Conservation (phyloP, 2,888 invertebrate species). For the Priocnemis perturbator region DNA sequence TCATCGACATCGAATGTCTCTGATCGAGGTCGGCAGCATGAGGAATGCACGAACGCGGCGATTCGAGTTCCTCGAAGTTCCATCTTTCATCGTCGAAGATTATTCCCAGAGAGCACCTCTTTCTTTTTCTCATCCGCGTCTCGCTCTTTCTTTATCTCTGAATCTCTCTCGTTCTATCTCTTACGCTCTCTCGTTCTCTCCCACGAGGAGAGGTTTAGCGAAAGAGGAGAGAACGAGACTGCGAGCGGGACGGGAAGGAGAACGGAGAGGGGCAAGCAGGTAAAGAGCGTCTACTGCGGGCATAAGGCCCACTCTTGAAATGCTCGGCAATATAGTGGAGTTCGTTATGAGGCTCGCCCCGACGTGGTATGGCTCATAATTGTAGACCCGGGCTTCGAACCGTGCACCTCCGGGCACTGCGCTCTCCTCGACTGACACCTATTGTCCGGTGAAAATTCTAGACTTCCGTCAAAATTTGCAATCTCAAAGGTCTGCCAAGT, state of each 20-base stretch:
- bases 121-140: neutral
- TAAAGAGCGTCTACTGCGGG: constrained; percentile 49
- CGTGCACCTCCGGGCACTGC: constrained; percentile 65
- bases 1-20: neutral
- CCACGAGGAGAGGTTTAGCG: neutral
- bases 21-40: constrained; percentile 38
- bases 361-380: constrained; percentile 74
- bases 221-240: constrained; percentile 10
- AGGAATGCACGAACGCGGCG: constrained; percentile 28
- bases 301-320: constrained; percentile 57
- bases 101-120: constrained; percentile 30
- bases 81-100: constrained; percentile 46
- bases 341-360: constrained; percentile 71
- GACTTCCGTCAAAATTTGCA: neutral
- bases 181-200: constrained; percentile 2
- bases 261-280: constrained; percentile 27
- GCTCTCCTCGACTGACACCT: constrained; percentile 63
- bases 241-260: neutral
- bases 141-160: neutral
- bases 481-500: too few relatives aligned
- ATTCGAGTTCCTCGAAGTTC: constrained; percentile 44
- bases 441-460: constrained; percentile 55
- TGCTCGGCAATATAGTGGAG: constrained; percentile 69
- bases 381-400: constrained; percentile 69
- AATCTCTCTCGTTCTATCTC: neutral